Percentiles rank a stretch among this genome's conserved stretches.
Evolutionary conservation across 1,140 invertebrate genomes (phyloP).

Genomic region (Zaprionus gabonicus): DNA sequence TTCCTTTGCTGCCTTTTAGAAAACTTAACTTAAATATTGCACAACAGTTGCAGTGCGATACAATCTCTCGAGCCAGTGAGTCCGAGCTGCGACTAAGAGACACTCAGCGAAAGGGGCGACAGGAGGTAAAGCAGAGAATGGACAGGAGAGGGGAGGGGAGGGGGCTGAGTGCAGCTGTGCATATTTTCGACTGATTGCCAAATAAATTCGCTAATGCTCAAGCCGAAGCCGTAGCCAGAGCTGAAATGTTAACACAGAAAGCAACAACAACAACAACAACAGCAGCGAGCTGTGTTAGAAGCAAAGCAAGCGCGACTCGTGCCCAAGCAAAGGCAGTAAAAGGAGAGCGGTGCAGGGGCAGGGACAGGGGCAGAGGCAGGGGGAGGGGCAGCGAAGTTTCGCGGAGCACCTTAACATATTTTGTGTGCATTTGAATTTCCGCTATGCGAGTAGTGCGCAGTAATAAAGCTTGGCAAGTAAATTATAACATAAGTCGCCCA

Average conservation of each 20-base stretch:
- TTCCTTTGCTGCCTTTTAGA: conserved; percentile 33
- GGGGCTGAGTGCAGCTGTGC: conserved; percentile 64
- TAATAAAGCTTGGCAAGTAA: conserved; percentile 78
- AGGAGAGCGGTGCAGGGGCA: neutral
- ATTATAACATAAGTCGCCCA: conserved; percentile 74
- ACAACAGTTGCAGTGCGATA: conserved; percentile 66
- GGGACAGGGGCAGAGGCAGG: neutral
- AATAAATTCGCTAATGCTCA: conserved; percentile 60
- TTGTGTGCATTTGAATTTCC: conserved; percentile 80
- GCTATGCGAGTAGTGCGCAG: conserved; percentile 70
- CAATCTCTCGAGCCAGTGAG: conserved; percentile 52
- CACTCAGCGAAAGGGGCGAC: neutral
- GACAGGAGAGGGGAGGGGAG: neutral
- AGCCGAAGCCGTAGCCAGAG: conserved; percentile 3
- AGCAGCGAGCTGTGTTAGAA: conserved; percentile 62
- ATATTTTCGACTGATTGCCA: conserved; percentile 72
- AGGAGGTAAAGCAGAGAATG: neutral
- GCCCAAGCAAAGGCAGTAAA: conserved; percentile 58
- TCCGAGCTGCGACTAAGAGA: conserved; percentile 15
- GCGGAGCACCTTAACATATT: conserved; percentile 63
- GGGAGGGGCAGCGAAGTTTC: neutral
- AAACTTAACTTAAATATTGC: conserved; percentile 66
- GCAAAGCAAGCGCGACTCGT: conserved; percentile 59
- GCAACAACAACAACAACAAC: conserved; percentile 20
- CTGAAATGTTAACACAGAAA: conserved; percentile 33